These are phyloP conservation scores for Nemurella pictetii DNA, from an alignment of 2,888 invertebrate genomes.

Conservation along the genomic window DNA sequence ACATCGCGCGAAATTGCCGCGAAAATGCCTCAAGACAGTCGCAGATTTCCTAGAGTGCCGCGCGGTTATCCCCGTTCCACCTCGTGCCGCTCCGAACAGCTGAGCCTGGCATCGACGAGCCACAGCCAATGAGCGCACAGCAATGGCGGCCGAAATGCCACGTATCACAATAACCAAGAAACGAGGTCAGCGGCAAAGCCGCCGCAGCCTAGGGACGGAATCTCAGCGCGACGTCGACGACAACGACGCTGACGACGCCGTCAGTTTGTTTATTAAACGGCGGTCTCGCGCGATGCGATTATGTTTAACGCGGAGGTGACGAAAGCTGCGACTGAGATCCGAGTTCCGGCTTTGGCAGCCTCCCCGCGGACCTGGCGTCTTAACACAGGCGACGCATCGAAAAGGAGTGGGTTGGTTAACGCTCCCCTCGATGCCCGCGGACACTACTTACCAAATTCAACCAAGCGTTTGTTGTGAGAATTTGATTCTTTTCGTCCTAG, in stretches of 20 bases:
- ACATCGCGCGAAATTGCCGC: not conserved
- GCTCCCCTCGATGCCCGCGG: constrained; percentile 14
- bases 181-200: constrained; percentile 8
- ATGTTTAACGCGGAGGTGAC: too few relatives aligned
- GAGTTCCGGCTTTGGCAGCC: not conserved
- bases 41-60: not conserved
- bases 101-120: constrained; percentile 14
- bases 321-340: not conserved
- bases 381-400: not conserved
- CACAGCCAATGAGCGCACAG: constrained; percentile 38
- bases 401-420: not conserved
- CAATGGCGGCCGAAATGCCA: constrained; percentile 25
- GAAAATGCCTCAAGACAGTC: not conserved
- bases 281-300: not conserved
- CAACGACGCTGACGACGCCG: too few relatives aligned
- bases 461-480: constrained; percentile 98
- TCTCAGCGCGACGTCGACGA: not conserved
- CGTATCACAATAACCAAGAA: constrained; percentile 8
- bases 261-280: not conserved
- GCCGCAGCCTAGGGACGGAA: not conserved
- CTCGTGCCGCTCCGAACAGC: constrained; percentile 26
- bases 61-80: not conserved
- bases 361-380: not conserved
- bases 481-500: constrained; percentile 99
- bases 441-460: constrained; percentile 92